Base-by-base conservation (phyloP, 2,113 vertebrate genomes). In the Phalacrocorax brasilianus region DNA sequence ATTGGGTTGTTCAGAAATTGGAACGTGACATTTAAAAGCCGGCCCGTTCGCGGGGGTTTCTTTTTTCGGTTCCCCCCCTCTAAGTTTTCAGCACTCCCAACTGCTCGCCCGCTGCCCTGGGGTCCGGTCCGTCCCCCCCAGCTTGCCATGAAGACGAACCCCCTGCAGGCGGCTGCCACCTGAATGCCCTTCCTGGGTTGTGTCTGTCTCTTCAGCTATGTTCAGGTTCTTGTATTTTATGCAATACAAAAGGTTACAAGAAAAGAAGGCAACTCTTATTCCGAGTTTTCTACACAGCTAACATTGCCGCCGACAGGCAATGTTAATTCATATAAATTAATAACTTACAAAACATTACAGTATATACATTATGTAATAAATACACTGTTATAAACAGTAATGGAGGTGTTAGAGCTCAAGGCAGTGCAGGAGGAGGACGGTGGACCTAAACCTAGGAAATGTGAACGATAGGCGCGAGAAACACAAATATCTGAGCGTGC, bases 241-340 rank as follows among this genome's bases (percentile, higher is more conserved):
- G 97, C 97, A 96, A 98, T 99, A 98, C 98, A 98, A 98, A 98
- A 98, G 85, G 65, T 97, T 97, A 98, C 96, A 88, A 98, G 97
- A 94, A 98, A 98, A 98, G 97, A 96, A 97, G 97, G 97, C 95
- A 99, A 99, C 99, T 99, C 99, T 97, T 98, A 99, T 97, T 97
- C 98, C 98, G 99, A 99, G 99, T 98, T 98, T 99, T 98, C 98
- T 99, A 99, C 98, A 98, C 98, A 97, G 97, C 98, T 98, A 99
- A 98, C 99, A 98, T 98, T 98, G 98, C 99, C 99, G 92, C 98
- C 98, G 98, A 98, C 98, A 98, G 99, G 99, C 98, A 98, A 99
- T 98, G 99, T 98, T 98, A 99, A 99, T 99, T 99, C 98, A 99
- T 99, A 99, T 99, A 99, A 99, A 99, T 99, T 99, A 99, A 99